Base-by-base conservation (phyloP, 2,113 vertebrate genomes). In the Vidua chalybeata region DNA sequence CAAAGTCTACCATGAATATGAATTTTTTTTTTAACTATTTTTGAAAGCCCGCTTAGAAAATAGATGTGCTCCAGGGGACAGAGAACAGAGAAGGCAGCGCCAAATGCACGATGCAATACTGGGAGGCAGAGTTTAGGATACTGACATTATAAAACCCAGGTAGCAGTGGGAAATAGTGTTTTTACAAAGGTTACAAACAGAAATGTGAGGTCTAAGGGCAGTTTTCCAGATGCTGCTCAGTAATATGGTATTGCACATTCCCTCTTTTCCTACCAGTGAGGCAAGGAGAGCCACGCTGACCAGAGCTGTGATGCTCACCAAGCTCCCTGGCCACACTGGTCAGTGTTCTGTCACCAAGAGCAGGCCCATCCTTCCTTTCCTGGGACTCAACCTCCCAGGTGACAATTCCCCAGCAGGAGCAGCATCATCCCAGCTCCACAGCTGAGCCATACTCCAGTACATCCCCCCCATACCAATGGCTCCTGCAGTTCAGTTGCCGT, bases 181-280 rank as follows among this genome's bases (percentile, higher is more conserved):
- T 97, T 95, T 82, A 95, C 92, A 95, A 94, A 97, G 95, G 94
- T 94, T 93, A 95, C 84, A 84, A 91, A 95, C 64, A 95, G n/a
- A 69, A 96, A 93, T 43, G 66, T 80, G 78, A 92, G 86, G 72
- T 83, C 95, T 81, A n/a, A 77, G 81, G 95, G 92, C 75, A 88
- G n/a, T 84, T 89, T 89, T 87, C 81, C 43, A 91, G 95, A 61
- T 66, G 71, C 88, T 46, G 37, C 59, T 91, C 28, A 21, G 67
- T 31, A 20, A 30, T 0, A 2, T 1, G 20, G 66, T 59, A 35
- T 30, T 6, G 80, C 6, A 6, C 11, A 10, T 43, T 69, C 78
- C 33, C 55, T 41, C 55, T 8, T 68, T 31, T 27, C 28, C 37
- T 11, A 13, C 26, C 6, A 68, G 73, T 43, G 62, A 17, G 16